These are phyloP conservation scores for Drosophila pandora DNA, from an alignment of 1,140 invertebrate genomes.

Conservation along the genomic window DNA sequence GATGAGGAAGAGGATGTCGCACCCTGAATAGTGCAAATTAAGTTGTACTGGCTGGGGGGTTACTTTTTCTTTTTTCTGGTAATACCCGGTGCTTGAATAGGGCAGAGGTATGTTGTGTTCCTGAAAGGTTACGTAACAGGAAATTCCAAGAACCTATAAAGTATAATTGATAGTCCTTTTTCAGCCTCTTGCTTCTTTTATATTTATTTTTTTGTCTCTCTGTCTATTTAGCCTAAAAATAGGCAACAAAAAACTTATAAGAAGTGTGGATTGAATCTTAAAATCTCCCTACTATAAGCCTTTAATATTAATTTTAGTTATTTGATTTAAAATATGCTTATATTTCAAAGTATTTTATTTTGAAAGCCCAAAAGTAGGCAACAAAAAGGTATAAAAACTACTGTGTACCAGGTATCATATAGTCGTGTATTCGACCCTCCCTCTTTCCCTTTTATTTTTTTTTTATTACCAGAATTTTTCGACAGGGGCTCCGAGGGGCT, in stretches of 20 bases:
- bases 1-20: conserved; percentile 21
- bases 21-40: conserved; percentile 77
- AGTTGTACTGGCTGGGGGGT: conserved; percentile 51
- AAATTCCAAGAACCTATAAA: no score
- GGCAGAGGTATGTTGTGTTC: neutral
- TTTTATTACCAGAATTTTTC: conserved; percentile 3
- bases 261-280: no score
- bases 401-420: neutral
- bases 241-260: no score
- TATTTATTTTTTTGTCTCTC: neutral
- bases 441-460: neutral
- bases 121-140: neutral
- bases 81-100: neutral
- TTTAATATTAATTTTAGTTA: no score
- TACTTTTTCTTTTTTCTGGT: neutral
- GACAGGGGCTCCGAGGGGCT: neutral
- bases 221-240: no score
- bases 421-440: neutral
- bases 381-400: no score
- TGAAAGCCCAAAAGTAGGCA: no score
- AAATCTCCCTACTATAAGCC: no score
- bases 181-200: neutral
- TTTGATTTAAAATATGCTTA: no score
- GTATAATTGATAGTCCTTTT: no score
- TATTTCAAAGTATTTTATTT: no score